Evolutionary conservation across 2,888 invertebrate species (phyloP).

Genomic region (Mimachlamys varia): DNA sequence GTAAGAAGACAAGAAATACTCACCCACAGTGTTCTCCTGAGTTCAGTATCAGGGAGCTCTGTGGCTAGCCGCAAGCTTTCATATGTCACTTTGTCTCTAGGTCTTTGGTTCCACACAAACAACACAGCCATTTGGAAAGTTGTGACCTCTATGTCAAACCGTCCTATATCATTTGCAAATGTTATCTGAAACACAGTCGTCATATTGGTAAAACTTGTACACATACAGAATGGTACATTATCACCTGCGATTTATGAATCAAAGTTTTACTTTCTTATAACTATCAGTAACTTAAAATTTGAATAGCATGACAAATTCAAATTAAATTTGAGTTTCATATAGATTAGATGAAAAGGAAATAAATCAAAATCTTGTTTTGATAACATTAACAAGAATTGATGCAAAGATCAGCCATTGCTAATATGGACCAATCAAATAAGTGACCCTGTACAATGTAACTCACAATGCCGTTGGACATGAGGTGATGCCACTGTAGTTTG

Average conservation of each 20-base stretch:
- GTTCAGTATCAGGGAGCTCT: conserved; percentile 96
- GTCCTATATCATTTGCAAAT: conserved; percentile 93
- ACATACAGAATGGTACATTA: background rate
- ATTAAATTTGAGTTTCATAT: too few relatives aligned
- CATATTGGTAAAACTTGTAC: background rate
- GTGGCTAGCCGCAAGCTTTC: conserved; percentile 98
- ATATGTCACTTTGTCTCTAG: conserved; percentile 95
- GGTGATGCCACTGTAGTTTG: conserved; percentile 99
- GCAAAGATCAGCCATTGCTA: too few relatives aligned
- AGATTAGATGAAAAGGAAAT: too few relatives aligned
- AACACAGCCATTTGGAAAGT: conserved; percentile 99
- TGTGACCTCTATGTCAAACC: conserved; percentile 98
- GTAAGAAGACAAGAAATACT: conserved; percentile 50
- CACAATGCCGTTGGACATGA: conserved; percentile 99
- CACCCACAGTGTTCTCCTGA: conserved; percentile 94
- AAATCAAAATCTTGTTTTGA: too few relatives aligned
- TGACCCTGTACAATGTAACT: conserved; percentile 61
- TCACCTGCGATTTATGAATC: too few relatives aligned
- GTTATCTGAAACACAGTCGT: conserved; percentile 86
- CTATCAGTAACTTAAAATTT: too few relatives aligned
- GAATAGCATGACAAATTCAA: too few relatives aligned
- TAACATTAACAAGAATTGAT: too few relatives aligned
- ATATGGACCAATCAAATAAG: background rate
- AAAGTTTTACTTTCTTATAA: too few relatives aligned
- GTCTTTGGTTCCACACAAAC: conserved; percentile 99